A percentile compares a stretch with the other conserved stretches of the same genome.
Conservation (phyloP, 2,888 invertebrate species). For the Sinohyriopsis cumingii region DNA sequence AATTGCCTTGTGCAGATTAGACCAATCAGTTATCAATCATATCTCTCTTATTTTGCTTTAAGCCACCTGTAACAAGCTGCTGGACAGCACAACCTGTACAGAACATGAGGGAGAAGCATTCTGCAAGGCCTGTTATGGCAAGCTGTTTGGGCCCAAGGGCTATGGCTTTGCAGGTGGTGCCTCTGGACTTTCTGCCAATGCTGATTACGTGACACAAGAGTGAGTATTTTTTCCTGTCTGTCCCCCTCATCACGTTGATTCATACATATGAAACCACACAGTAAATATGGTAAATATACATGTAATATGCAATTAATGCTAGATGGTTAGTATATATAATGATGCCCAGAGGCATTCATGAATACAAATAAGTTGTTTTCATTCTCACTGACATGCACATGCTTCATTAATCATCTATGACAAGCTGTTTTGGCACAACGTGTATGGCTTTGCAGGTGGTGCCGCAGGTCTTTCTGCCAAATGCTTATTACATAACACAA, state of each 20-base stretch:
- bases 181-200: conserved; percentile 70
- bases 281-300: too few relatives aligned
- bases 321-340: too few relatives aligned
- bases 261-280: too few relatives aligned
- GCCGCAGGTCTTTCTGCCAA: conserved; percentile 70
- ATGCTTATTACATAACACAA: not conserved
- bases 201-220: conserved; percentile 50
- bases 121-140: conserved; percentile 81
- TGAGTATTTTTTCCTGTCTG: conserved; percentile 28
- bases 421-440: conserved; percentile 20
- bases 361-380: too few relatives aligned
- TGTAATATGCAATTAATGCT: too few relatives aligned
- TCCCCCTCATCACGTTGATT: too few relatives aligned
- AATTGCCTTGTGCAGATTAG: too few relatives aligned
- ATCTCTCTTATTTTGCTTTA: conserved; percentile 14
- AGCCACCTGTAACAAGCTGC: conserved; percentile 72
- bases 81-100: conserved; percentile 80
- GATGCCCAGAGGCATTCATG: too few relatives aligned
- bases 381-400: too few relatives aligned
- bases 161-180: conserved; percentile 73
- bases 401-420: conserved; percentile 50
- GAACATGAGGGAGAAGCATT: conserved; percentile 95
- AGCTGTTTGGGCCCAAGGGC: conserved; percentile 72
- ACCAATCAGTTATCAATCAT: too few relatives aligned
- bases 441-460: conserved; percentile 71